phyloP scores from a whole-genome alignment of 2,113 vertebrate genomes.

The pig (Sus scrofa) region T2T-Sscrofa CM000818.6:5564501-5565000 shows the following conservation, averaged over 20 bases:
- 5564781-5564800: neutral
- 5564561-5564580: too few relatives aligned
- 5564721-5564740: too few relatives aligned
- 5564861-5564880: neutral
- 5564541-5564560: too few relatives aligned
- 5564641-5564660: too few relatives aligned
- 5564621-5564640: too few relatives aligned
- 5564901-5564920: neutral
- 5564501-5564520: too few relatives aligned
- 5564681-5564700: neutral
- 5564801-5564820: neutral
- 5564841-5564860: neutral
- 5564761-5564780: neutral
- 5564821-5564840: neutral
- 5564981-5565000: neutral
- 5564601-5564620: too few relatives aligned
- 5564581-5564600: too few relatives aligned
- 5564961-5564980: neutral
- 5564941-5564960: neutral
- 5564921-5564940: slow-evolving; percentile 5
- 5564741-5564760: neutral
- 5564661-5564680: neutral
- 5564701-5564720: neutral
- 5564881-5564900: neutral
- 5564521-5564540: too few relatives aligned